phyloP scores from a whole-genome alignment of 2,797 vertebrate genomes.

The Pantherophis vulpinus region DNA sequence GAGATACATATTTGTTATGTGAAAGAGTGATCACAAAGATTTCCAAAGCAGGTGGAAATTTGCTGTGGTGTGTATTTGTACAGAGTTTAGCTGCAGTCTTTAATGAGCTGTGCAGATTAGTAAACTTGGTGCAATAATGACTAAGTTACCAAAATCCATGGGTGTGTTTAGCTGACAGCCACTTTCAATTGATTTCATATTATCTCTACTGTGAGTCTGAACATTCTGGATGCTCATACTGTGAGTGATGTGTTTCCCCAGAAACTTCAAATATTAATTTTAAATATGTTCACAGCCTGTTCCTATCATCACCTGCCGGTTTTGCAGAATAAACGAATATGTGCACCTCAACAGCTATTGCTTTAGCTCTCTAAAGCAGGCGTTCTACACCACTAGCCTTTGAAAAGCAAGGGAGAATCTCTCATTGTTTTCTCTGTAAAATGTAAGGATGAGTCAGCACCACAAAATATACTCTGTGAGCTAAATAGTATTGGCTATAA shows the following conservation, averaged over 20 bases:
- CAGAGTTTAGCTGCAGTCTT: conserved; percentile 40
- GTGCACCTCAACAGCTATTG: not conserved
- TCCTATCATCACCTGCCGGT: conserved; percentile 6
- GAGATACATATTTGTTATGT: conserved; percentile 30
- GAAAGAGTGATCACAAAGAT: conserved; percentile 25
- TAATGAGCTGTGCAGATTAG: conserved; percentile 43
- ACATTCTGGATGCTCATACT: conserved; percentile 16
- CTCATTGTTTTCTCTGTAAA: not conserved
- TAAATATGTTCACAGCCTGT: conserved; percentile 25
- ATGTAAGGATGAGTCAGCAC: not conserved
- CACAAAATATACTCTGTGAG: not conserved
- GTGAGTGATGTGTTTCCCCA: conserved; percentile 7
- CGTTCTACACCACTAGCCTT: not conserved
- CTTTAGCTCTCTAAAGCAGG: not conserved
- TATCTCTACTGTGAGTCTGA: conserved; percentile 32
- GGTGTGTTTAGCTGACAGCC: not conserved
- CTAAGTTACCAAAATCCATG: conserved; percentile 31
- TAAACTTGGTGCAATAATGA: conserved; percentile 33
- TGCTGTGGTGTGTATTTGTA: conserved; percentile 52
- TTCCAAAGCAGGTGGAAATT: conserved; percentile 52
- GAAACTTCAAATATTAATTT: conserved; percentile 22
- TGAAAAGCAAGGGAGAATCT: not conserved
- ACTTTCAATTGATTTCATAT: not conserved
- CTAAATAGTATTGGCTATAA: not conserved
- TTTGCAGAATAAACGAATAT: not conserved